Evolutionary conservation across 2,113 vertebrate genomes (phyloP).

Genomic region (Mobula hypostoma): DNA sequence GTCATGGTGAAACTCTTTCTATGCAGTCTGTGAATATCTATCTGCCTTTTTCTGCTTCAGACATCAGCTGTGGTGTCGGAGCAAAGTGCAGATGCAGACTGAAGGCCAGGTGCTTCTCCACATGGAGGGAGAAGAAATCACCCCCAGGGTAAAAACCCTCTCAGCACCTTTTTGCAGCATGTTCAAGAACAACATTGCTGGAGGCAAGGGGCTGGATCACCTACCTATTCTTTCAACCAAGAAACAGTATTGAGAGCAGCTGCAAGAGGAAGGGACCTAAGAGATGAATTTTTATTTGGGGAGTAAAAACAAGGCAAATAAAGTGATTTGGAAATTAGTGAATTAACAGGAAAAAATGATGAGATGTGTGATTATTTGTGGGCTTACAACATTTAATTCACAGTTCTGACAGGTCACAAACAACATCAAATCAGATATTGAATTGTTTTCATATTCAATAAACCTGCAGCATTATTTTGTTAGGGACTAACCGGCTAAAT

Average conservation of each 20-base stretch:
- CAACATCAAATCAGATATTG: neutral
- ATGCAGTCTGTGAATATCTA: neutral
- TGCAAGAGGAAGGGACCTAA: neutral
- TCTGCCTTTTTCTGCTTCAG: neutral
- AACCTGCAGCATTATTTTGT: neutral
- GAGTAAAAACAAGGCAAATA: neutral
- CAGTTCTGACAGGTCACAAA: neutral
- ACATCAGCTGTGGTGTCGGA: neutral
- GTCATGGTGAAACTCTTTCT: neutral
- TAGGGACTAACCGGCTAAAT: neutral
- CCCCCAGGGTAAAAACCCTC: slow-evolving; percentile 7
- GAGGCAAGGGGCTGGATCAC: neutral
- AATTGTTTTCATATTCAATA: neutral
- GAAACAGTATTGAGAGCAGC: neutral
- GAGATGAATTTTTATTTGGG: neutral
- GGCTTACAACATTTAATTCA: neutral
- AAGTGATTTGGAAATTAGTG: neutral
- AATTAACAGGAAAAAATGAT: neutral
- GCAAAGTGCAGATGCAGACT: neutral
- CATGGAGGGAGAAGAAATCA: slow-evolving; percentile 20
- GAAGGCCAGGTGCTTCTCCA: slow-evolving; percentile 24
- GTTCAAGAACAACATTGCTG: slow-evolving; percentile 15
- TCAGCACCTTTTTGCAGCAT: slow-evolving; percentile 14
- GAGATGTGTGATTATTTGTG: neutral
- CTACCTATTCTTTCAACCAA: slow-evolving; percentile 17